A percentile compares a stretch with the other conserved stretches of the same genome.
Evolutionary conservation across 2,113 vertebrate species (phyloP).

Genomic region (Ptilorrhoa leucosticta): DNA sequence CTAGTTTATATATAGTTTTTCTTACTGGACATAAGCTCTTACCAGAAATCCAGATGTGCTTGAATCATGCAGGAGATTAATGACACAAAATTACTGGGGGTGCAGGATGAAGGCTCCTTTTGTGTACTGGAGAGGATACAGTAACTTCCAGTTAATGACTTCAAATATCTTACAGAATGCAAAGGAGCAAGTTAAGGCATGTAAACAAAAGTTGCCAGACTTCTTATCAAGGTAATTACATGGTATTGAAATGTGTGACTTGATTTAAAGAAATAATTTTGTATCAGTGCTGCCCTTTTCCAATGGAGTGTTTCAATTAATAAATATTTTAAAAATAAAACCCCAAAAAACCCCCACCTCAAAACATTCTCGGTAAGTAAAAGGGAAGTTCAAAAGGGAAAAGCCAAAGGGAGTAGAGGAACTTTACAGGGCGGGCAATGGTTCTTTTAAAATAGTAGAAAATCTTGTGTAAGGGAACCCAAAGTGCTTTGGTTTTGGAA

Average conservation of each 20-base stretch:
- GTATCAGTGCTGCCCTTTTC: neutral
- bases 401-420: neutral
- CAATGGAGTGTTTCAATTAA: neutral
- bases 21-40: neutral
- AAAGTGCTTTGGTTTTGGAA: neutral
- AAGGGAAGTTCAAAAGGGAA: neutral
- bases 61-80: neutral
- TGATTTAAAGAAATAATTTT: neutral
- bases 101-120: neutral
- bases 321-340: neutral
- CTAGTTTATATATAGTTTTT: neutral
- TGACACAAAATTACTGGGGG: neutral
- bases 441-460: neutral
- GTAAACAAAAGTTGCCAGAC: neutral
- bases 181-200: constrained; percentile 3
- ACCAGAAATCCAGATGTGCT: constrained; percentile 35
- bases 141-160: neutral
- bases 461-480: neutral
- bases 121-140: neutral
- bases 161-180: neutral
- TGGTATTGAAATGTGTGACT: neutral
- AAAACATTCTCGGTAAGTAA: neutral
- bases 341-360: neutral
- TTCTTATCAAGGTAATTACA: neutral
- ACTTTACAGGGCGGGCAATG: neutral